A percentile compares a stretch with the other conserved stretches of the same genome.
phyloP scores from a whole-genome alignment of 2,113 vertebrate species.

The Rutilus rutilus region DNA sequence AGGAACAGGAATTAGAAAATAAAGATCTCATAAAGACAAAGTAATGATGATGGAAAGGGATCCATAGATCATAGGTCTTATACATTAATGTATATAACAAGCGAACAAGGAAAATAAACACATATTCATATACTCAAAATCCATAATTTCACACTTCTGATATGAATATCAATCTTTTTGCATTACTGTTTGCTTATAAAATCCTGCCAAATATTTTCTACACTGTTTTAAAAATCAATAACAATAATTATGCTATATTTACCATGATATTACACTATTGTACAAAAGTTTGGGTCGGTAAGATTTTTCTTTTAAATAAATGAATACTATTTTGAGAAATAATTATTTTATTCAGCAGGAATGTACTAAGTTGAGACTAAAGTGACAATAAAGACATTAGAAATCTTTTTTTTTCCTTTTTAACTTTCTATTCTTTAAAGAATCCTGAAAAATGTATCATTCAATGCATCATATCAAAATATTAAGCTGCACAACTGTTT shows the following conservation, averaged over 20 bases:
- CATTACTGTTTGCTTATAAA: background rate
- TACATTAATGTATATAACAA: background rate
- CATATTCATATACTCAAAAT: background rate
- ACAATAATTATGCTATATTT: background rate
- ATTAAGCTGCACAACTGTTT: too few relatives aligned
- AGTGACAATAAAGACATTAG: background rate
- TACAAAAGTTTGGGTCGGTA: background rate
- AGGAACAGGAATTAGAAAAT: constrained; percentile 47
- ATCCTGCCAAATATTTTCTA: background rate
- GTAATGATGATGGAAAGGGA: constrained; percentile 29
- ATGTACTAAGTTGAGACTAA: background rate
- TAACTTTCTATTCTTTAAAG: background rate
- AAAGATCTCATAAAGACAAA: constrained; percentile 40
- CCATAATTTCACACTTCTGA: background rate
- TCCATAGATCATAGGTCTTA: constrained; percentile 6
- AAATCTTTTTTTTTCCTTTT: background rate
- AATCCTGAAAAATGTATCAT: too few relatives aligned
- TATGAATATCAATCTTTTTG: background rate
- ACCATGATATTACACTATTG: background rate
- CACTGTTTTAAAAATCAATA: background rate
- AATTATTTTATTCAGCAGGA: background rate
- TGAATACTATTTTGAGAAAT: too few relatives aligned
- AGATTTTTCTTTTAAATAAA: background rate
- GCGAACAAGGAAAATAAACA: background rate
- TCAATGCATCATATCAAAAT: too few relatives aligned